Evolutionary conservation across 2,113 vertebrate genomes (phyloP).

Genomic region (Paraplagusia blochii): DNA sequence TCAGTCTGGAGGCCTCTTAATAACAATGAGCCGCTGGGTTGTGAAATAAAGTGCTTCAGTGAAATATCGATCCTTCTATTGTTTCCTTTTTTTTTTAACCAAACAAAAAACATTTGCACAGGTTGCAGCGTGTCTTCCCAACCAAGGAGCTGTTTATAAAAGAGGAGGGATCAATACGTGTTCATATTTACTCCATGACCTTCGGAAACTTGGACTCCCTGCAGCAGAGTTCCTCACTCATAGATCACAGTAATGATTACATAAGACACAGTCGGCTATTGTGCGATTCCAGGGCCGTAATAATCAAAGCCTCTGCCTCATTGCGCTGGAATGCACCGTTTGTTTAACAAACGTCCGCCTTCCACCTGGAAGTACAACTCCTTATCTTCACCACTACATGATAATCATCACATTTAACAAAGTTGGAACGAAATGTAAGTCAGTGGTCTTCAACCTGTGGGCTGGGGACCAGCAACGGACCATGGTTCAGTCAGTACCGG

Average conservation of each 20-base stretch:
- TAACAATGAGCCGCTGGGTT: not conserved
- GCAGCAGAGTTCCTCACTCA: constrained; percentile 12
- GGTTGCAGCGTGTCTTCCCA: constrained; percentile 6
- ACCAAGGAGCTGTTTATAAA: constrained; percentile 12
- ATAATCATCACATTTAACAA: no score
- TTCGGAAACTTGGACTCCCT: not conserved
- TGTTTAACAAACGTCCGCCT: constrained; percentile 25
- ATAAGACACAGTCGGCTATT: constrained; percentile 8
- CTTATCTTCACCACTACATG: constrained; percentile 8
- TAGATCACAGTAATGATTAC: constrained; percentile 3
- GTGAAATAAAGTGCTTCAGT: not conserved
- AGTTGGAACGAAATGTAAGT: no score
- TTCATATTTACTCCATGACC: constrained; percentile 16
- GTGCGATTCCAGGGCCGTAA: constrained; percentile 15
- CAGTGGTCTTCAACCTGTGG: no score
- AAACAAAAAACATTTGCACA: not conserved
- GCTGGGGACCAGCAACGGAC: no score
- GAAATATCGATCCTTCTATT: not conserved
- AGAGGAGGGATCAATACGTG: constrained; percentile 10
- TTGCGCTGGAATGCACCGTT: constrained; percentile 13
- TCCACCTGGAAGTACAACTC: not conserved
- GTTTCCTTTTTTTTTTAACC: not conserved
- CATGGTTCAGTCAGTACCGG: no score
- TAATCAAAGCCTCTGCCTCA: not conserved
- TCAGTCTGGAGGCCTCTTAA: constrained; percentile 11